Percentiles rank a stretch among this genome's conserved stretches.
phyloP scores from a whole-genome alignment of 2,797 vertebrate species.

The Acrossocheilus fasciatus region DNA sequence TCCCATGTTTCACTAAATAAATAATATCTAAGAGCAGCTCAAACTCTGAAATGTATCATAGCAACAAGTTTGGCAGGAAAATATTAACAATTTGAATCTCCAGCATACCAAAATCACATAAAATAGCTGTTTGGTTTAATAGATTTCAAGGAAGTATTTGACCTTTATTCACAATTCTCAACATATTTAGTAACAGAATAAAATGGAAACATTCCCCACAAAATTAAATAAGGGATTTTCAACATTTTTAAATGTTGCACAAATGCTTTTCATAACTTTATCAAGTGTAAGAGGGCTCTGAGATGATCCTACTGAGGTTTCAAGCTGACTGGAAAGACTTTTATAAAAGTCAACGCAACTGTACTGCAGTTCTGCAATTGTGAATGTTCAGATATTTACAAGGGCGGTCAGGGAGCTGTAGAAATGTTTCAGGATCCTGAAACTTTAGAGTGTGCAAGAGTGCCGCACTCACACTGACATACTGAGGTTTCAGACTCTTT shows the following conservation, averaged over 20 bases:
- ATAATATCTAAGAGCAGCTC: neutral
- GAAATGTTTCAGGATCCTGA: neutral
- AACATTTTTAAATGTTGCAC: neutral
- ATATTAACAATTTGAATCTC: neutral
- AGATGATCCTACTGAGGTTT: neutral
- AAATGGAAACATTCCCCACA: neutral
- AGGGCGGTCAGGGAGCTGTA: neutral
- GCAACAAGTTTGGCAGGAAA: neutral
- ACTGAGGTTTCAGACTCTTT: neutral
- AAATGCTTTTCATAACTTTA: neutral
- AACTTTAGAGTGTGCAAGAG: neutral
- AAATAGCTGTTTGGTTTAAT: neutral
- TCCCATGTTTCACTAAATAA: neutral
- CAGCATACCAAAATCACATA: neutral
- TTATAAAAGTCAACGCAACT: neutral
- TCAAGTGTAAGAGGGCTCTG: neutral
- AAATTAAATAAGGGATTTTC: neutral
- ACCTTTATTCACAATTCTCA: neutral
- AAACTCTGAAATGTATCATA: slow-evolving; percentile 15
- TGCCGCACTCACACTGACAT: neutral
- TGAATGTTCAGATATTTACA: neutral
- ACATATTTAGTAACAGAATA: neutral
- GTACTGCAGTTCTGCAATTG: neutral
- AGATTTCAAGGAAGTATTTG: neutral
- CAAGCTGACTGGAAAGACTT: neutral